phyloP scores from a whole-genome alignment of 1,140 invertebrate genomes.

The Ceratina australensis region DNA sequence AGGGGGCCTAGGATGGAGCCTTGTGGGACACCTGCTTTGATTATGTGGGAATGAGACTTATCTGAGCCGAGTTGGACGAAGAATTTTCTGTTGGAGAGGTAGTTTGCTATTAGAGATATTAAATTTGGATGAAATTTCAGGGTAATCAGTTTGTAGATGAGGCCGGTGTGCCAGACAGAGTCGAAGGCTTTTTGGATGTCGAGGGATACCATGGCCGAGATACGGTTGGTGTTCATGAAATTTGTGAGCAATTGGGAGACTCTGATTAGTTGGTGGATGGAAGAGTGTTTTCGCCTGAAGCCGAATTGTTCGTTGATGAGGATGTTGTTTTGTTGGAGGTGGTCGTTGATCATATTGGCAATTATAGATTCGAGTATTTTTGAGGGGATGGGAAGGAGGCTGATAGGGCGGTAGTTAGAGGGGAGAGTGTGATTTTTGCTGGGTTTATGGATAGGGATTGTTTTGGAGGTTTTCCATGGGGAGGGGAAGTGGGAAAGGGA shows the following conservation, averaged over 20 bases:
- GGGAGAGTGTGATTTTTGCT: background rate
- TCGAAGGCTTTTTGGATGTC: background rate
- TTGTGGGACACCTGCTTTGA: background rate
- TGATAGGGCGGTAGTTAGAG: background rate
- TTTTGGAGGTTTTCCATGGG: background rate
- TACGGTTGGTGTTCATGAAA: background rate
- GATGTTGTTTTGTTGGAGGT: background rate
- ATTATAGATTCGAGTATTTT: background rate
- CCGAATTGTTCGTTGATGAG: background rate
- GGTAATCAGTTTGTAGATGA: background rate
- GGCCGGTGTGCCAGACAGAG: background rate
- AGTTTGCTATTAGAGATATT: background rate
- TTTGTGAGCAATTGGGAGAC: background rate
- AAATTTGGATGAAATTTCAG: background rate
- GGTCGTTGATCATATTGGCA: background rate
- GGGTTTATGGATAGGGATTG: background rate
- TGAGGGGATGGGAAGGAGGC: background rate
- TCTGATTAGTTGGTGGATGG: background rate
- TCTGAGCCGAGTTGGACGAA: background rate
- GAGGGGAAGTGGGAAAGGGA: background rate
- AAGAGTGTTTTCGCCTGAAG: background rate
- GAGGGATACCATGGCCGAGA: background rate
- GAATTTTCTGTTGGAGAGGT: background rate
- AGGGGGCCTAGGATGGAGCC: background rate
- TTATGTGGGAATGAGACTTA: background rate